phyloP scores from a whole-genome alignment of 2,797 vertebrate genomes.

The Sebastes steindachneri region DNA sequence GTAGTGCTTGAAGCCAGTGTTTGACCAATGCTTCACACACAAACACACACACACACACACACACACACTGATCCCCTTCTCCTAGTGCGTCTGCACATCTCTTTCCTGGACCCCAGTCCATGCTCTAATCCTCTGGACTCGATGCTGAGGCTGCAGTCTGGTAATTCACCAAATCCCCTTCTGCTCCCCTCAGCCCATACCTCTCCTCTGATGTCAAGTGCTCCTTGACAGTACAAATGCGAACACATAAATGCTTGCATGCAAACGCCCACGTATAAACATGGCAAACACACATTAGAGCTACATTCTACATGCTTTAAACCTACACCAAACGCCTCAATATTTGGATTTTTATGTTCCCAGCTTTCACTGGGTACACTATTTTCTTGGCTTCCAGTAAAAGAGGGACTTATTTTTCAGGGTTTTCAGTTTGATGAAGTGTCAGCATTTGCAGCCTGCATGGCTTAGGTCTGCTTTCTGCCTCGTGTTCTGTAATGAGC shows the following conservation, averaged over 20 bases:
- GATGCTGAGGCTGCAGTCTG: slow-evolving; percentile 78
- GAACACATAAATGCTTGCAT: slow-evolving; percentile 8
- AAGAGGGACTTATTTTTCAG: not conserved
- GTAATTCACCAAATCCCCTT: slow-evolving; percentile 80
- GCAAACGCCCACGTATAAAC: not conserved
- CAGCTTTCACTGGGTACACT: not conserved
- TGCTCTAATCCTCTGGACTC: slow-evolving; percentile 75
- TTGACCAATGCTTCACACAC: slow-evolving; percentile 45
- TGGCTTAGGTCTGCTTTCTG: slow-evolving; percentile 24
- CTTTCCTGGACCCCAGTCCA: slow-evolving; percentile 58
- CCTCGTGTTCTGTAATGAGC: slow-evolving; percentile 15
- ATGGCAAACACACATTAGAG: not conserved
- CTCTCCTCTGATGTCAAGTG: slow-evolving; percentile 71
- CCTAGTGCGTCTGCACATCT: slow-evolving; percentile 65
- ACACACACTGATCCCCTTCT: slow-evolving; percentile 54
- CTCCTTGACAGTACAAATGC: slow-evolving; percentile 54
- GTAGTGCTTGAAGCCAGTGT: slow-evolving; percentile 25
- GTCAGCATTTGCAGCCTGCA: slow-evolving; percentile 14
- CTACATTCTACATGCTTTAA: not conserved
- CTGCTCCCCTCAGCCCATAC: slow-evolving; percentile 64
- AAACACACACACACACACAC: not conserved
- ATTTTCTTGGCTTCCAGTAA: not conserved
- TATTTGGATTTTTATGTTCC: not conserved
- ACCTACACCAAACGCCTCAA: not conserved
- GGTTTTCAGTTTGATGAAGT: slow-evolving; percentile 24